Conservation (phyloP, 2,888 invertebrate species). For the Spilosoma lubricipeda region DNA sequence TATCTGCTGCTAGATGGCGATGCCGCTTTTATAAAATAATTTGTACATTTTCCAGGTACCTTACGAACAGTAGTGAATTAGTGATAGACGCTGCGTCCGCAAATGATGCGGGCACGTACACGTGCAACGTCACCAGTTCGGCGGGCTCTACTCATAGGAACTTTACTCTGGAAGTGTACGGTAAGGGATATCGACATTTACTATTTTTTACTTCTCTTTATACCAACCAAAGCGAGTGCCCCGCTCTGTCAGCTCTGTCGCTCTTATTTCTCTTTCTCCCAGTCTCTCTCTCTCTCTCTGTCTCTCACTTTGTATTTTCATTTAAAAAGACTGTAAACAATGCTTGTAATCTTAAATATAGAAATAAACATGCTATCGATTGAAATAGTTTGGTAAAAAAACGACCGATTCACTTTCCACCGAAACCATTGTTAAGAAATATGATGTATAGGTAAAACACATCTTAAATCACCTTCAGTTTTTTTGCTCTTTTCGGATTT, state of each 20-base stretch:
- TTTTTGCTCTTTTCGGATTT: neutral
- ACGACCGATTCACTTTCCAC: neutral
- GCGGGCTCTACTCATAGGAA: conserved; percentile 73
- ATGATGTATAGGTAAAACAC: neutral
- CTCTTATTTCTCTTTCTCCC: no score
- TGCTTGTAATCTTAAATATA: no score
- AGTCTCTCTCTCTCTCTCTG: no score
- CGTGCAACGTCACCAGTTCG: conserved; percentile 72
- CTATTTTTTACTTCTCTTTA: no score
- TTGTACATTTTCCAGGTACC: conserved; percentile 52
- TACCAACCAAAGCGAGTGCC: no score
- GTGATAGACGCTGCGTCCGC: conserved; percentile 63
- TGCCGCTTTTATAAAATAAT: neutral
- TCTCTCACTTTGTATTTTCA: no score
- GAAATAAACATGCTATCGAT: no score
- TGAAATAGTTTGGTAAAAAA: neutral
- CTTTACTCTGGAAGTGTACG: conserved; percentile 52
- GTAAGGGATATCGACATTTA: neutral
- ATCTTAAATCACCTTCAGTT: neutral
- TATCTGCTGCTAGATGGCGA: neutral
- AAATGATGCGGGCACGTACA: conserved; percentile 73
- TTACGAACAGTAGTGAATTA: conserved; percentile 59
- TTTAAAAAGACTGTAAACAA: no score
- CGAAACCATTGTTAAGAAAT: neutral
- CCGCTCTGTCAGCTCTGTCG: no score